These are phyloP conservation scores for Alexandromys oeconomus DNA, from an alignment of 2,797 vertebrate genomes.

Conservation along the genomic window DNA sequence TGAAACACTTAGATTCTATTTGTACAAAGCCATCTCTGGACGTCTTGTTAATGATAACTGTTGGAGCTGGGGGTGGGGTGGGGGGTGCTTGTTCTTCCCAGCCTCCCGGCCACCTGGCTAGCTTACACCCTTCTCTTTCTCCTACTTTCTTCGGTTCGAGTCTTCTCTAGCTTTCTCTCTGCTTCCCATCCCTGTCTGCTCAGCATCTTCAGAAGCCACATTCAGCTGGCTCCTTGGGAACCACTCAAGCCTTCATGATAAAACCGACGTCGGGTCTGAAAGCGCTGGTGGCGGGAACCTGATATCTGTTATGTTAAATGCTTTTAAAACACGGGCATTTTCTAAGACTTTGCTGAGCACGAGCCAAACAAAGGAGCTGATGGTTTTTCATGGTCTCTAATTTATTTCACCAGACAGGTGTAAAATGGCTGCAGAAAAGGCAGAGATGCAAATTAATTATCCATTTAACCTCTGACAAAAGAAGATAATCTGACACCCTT, in stretches of 20 bases:
- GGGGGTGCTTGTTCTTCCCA: too few relatives aligned
- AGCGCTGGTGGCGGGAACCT: neutral
- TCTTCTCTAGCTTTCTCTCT: neutral
- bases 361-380: conserved; percentile 23
- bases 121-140: neutral
- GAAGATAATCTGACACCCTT: conserved; percentile 72
- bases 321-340: conserved; percentile 22
- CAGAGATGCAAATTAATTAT: conserved; percentile 77
- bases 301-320: conserved; percentile 52
- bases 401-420: conserved; percentile 75
- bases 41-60: neutral
- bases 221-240: neutral
- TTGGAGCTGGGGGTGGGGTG: too few relatives aligned
- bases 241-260: neutral
- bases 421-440: conserved; percentile 65
- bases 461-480: conserved; percentile 74
- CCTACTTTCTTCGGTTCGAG: neutral
- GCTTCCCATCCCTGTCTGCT: neutral
- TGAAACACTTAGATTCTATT: neutral
- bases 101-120: too few relatives aligned
- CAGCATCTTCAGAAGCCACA: neutral
- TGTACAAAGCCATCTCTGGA: neutral
- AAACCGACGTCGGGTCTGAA: neutral
- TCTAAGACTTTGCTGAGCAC: conserved; percentile 42
- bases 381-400: conserved; percentile 59